These are phyloP conservation scores for Clupea harengus DNA, from an alignment of 2,113 vertebrate genomes.

Conservation along the genomic window DNA sequence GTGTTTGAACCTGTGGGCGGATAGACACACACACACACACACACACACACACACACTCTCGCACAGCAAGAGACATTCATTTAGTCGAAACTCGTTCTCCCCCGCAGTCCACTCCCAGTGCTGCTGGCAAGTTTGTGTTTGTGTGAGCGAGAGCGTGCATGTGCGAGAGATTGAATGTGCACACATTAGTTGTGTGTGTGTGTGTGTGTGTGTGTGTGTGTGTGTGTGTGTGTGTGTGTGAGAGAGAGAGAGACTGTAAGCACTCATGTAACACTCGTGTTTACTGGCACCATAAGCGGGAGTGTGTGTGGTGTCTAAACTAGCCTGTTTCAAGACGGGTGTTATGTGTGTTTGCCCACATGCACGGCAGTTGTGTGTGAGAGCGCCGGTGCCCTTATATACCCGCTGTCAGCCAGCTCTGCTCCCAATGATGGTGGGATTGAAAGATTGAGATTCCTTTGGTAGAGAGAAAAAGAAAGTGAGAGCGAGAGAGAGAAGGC, in stretches of 20 bases:
- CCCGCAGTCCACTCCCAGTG: no score
- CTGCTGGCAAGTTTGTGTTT: no score
- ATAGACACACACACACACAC: background rate
- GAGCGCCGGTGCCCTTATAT: background rate
- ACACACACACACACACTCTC: background rate
- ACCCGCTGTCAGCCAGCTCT: background rate
- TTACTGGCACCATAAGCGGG: background rate
- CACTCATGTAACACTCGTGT: background rate
- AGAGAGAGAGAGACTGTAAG: background rate
- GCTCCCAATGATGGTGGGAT: background rate
- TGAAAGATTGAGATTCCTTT: background rate
- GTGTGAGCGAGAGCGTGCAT: background rate
- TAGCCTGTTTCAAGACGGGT: background rate
- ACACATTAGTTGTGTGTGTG: background rate
- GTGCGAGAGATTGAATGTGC: background rate
- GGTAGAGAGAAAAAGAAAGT: background rate
- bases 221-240: background rate
- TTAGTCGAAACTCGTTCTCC: no score
- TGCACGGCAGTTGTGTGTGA: background rate
- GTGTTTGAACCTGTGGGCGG: conserved; percentile 8
- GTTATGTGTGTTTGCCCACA: background rate
- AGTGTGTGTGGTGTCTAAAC: background rate
- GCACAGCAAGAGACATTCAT: background rate
- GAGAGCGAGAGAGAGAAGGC: no score
- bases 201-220: background rate